Evolutionary conservation across 1,140 invertebrate genomes (phyloP).

Genomic region (Phthorimaea operculella): DNA sequence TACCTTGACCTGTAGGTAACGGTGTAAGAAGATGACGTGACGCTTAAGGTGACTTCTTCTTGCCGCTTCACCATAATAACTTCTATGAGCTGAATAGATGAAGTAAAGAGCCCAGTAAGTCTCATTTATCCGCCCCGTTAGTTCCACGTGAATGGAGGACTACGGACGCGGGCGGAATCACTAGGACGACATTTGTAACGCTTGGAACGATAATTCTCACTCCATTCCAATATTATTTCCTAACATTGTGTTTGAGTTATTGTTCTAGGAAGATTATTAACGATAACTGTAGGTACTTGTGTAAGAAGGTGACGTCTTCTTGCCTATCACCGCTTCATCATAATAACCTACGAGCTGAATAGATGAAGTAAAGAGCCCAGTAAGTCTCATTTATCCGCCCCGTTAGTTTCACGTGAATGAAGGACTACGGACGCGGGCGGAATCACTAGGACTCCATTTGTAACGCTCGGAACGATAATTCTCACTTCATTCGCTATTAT

Average conservation of each 20-base stretch:
- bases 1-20: too few species aligned
- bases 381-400: constrained; percentile 64
- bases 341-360: constrained; percentile 32
- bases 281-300: too few species aligned
- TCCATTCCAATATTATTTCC: background rate
- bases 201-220: constrained; percentile 30
- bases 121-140: constrained; percentile 63
- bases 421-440: constrained; percentile 55
- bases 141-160: constrained; percentile 59
- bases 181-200: constrained; percentile 36
- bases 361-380: constrained; percentile 49
- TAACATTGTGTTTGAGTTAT: background rate
- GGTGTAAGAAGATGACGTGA: too few species aligned
- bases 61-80: too few species aligned
- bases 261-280: too few species aligned
- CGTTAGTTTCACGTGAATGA: constrained; percentile 62
- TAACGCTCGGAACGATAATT: too few species aligned
- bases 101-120: constrained; percentile 63
- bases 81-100: too few species aligned
- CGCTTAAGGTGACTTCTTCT: too few species aligned
- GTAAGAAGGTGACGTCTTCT: too few species aligned
- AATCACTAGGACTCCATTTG: too few species aligned
- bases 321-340: too few species aligned
- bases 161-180: constrained; percentile 35
- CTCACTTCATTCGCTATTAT: too few species aligned